Base-by-base conservation (phyloP, 2,113 vertebrate species). In the Daubentonia madagascariensis region DNA sequence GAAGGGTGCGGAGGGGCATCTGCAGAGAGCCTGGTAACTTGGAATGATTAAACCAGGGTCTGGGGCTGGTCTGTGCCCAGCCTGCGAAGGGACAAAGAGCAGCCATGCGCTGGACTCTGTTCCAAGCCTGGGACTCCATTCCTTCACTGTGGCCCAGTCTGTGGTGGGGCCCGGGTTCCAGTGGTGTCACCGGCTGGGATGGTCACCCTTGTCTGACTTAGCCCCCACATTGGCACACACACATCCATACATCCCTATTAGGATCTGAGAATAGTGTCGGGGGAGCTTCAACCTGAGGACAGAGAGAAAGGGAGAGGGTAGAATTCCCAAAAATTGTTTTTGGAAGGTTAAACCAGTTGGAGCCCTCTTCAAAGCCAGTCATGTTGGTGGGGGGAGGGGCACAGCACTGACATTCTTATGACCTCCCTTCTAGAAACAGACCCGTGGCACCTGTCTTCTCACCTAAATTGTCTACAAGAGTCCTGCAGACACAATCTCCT, bases 41-140 rank as follows among this genome's bases (percentile, higher is more conserved):
- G 89, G 79, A 86, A 83, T 86, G 84, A 78, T 68, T 57, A 86
- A 86, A 81, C 45, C 20, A 63, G 72, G 43, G 73, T 37, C 79
- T 13, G 2, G 9, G n/a, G 18, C 4, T 40, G 80, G 85, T 30
- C n/a, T n/a, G n/a, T n/a, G n/a, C n/a, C 79, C 8, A 32, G 83
- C 37, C 72, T 37, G 16, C 2, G 65, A 40, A 78, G 84, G 61
- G 89, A 91, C 93, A 96, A 89, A 97, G 90, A 73, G 40, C 89
- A 50, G 83, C 91, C 78, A 28, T 75, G 75, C 73, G 65, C 30
- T 37, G 73, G 43, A 12, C 61, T 32, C 20, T 28, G 75, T 70
- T 30, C 48, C 13, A 9, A 6, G 23, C 89, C 72, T 4, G 6
- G 16, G 4, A 79, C 67, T 81, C 79, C 48, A 0, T 50, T 43